Evolutionary conservation across 1,140 invertebrate genomes (phyloP).

Genomic region (Hylaeus volcanicus): DNA sequence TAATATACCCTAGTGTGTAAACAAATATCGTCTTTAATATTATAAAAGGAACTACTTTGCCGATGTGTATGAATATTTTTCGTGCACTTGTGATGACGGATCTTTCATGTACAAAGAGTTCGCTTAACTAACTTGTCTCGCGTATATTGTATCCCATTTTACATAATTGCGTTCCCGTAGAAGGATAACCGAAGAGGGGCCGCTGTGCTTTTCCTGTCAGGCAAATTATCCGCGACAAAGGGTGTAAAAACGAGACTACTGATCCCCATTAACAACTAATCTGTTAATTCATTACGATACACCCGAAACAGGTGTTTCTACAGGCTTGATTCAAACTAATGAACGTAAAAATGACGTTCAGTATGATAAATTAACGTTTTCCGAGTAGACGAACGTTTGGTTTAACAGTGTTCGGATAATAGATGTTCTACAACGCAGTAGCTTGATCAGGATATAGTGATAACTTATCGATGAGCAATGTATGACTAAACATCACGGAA

Average conservation of each 20-base stretch:
- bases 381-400: no score
- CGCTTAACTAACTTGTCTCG: background rate
- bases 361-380: background rate
- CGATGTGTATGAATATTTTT: background rate
- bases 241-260: background rate
- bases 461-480: no score
- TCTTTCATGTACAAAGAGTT: background rate
- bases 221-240: background rate
- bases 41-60: background rate
- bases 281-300: background rate
- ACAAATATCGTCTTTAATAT: no score
- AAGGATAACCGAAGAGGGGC: background rate
- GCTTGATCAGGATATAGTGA: no score
- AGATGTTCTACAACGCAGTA: no score
- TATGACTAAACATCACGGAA: no score
- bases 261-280: background rate
- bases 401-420: no score
- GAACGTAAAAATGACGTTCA: background rate
- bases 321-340: background rate
- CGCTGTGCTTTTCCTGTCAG: background rate
- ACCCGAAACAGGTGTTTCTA: background rate
- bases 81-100: background rate
- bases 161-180: background rate
- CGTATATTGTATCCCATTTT: background rate
- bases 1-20: no score